phyloP scores from a whole-genome alignment of 2,113 vertebrate genomes.

The Acanthochromis polyacanthus region DNA sequence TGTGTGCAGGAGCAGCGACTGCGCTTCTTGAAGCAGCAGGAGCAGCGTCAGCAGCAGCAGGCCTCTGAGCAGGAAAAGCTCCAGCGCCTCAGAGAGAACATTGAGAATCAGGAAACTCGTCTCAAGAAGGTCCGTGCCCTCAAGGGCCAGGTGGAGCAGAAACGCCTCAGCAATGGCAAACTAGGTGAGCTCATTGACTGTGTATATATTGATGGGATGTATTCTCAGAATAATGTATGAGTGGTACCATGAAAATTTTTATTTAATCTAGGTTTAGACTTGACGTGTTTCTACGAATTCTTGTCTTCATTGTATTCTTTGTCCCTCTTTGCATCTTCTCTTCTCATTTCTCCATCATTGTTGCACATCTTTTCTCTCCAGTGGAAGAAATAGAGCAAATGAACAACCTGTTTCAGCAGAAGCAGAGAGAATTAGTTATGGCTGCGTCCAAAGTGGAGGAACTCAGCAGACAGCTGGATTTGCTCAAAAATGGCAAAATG shows the following conservation, averaged over 20 bases:
- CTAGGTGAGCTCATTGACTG: conserved; percentile 85
- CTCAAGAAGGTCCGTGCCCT: conserved; percentile 95
- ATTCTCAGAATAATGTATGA: not conserved
- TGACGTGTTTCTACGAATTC: not conserved
- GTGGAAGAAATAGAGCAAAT: conserved; percentile 99
- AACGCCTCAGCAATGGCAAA: conserved; percentile 95
- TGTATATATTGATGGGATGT: not conserved
- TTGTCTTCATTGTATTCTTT: conserved; percentile 1
- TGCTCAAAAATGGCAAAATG: conserved; percentile 93
- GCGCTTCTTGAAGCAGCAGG: conserved; percentile 93
- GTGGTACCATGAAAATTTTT: not conserved
- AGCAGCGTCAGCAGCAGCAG: conserved; percentile 93
- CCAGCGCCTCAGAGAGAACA: conserved; percentile 91
- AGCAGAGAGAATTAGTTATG: conserved; percentile 94
- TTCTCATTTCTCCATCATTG: not conserved
- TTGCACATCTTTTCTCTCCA: conserved; percentile 55
- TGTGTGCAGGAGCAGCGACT: conserved; percentile 91
- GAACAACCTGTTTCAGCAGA: conserved; percentile 97
- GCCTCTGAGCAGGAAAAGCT: conserved; percentile 95
- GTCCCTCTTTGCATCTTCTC: not conserved
- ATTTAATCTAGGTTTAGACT: not conserved
- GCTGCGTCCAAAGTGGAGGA: conserved; percentile 96
- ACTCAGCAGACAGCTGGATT: conserved; percentile 94
- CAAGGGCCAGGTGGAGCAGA: conserved; percentile 97
- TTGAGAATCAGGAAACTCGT: conserved; percentile 95